Conservation (phyloP, 2,888 invertebrate species). For the Metallyticus violacea region DNA sequence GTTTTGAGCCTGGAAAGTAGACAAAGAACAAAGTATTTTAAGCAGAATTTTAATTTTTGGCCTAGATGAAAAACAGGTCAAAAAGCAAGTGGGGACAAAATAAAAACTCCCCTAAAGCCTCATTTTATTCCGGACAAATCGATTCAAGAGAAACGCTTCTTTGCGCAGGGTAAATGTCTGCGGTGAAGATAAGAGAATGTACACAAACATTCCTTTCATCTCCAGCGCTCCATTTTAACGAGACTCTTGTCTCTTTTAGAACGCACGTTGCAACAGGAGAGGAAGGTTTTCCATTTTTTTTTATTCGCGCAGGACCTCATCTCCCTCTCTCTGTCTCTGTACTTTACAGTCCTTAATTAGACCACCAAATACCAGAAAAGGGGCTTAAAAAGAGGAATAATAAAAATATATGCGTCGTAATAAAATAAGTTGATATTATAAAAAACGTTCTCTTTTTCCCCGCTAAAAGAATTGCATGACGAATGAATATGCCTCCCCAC, state of each 20-base stretch:
- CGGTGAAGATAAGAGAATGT: background rate
- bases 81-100: background rate
- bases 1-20: too few species aligned
- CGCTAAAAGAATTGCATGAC: background rate
- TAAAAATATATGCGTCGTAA: background rate
- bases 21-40: too few species aligned
- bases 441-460: background rate
- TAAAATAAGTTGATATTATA: background rate
- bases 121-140: background rate
- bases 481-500: background rate
- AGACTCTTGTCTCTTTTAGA: background rate
- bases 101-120: background rate
- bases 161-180: background rate
- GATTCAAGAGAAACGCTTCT: background rate
- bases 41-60: too few species aligned
- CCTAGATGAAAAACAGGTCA: background rate
- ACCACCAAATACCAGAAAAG: background rate
- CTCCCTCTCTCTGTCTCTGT: too few species aligned
- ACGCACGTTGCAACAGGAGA: background rate
- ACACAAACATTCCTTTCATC: background rate
- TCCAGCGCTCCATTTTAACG: background rate
- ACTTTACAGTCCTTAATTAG: background rate
- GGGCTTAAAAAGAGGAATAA: background rate
- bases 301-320: too few species aligned
- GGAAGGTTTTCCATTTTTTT: background rate